Base-by-base conservation (phyloP, 1,140 invertebrate species). In the Acromyrmex heyeri region DNA sequence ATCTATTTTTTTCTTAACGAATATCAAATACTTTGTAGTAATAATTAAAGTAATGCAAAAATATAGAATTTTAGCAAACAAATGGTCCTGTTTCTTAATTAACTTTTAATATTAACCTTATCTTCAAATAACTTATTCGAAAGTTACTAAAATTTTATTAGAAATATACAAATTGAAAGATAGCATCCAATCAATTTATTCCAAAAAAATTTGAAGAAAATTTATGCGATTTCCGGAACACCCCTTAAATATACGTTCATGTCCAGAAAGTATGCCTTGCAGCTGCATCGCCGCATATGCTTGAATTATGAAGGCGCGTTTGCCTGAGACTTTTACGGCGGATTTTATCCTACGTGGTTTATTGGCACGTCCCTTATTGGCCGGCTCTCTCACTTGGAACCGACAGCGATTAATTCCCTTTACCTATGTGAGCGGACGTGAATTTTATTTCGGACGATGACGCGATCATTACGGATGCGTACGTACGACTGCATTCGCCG, bases 231-330 rank as follows among this genome's bases (percentile, higher is more conserved):
- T 73, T 82, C 24, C n/a, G 16, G 79, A 61, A 73, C 53, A 82
- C 38, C 67, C 18, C 38, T 72, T 75, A 81, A 73, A 70, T 48
- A 44, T 12, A 57, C 53, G 16, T 77, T 16, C 34, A 78, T 38
- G 61, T 62, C 38, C 34, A 62, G 82, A 67, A 65, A 77, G 55
- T 81, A 73, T 34, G 79, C 44, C 50, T 69, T 69, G 57, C 79
- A 72, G 82, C 75, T 72, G 89, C 85, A 55, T 85, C 73, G 65
- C 50, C 88, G 73, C 73, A 44, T 79, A 61, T 64, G 67, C 53
- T 85, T 91, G 85, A 91, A 88, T 91, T 91, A 91, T 88, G 90
- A 88, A 87, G 59, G 53, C 78, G 70, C 75, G 76, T 88, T 91
- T 91, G 89, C 87, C 62, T 61, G 70, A 50, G 89, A 91, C 85